Conservation (phyloP, 2,113 vertebrate species). For the Colius striatus region DNA sequence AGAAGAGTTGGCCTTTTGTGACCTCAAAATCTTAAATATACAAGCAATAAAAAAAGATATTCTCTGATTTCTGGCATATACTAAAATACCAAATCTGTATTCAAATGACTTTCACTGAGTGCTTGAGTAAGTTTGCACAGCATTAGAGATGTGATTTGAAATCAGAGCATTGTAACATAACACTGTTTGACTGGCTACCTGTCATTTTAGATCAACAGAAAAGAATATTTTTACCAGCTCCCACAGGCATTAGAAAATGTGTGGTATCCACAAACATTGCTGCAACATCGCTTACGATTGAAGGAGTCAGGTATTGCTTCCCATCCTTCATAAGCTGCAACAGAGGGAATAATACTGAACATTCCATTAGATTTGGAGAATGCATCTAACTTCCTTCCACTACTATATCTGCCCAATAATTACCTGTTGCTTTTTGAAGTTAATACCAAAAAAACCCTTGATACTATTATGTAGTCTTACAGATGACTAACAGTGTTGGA, state of each 20-base stretch:
- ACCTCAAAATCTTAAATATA: background rate
- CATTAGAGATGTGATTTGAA: background rate
- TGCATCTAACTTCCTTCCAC: background rate
- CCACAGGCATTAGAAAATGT: conserved; percentile 90
- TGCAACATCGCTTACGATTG: conserved; percentile 94
- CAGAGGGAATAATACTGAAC: background rate
- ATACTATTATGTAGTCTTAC: background rate
- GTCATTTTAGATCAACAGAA: conserved; percentile 88
- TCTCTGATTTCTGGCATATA: background rate
- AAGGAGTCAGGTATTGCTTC: conserved; percentile 88
- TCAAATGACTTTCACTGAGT: background rate
- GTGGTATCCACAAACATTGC: conserved; percentile 97
- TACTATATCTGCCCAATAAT: background rate
- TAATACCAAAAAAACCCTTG: background rate
- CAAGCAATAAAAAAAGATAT: background rate
- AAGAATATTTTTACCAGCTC: conserved; percentile 93
- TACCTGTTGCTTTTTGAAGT: background rate
- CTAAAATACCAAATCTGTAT: background rate
- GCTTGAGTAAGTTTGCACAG: background rate
- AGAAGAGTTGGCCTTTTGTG: background rate
- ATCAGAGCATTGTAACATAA: background rate
- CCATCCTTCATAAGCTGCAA: background rate
- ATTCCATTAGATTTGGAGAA: background rate
- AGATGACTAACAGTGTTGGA: background rate
- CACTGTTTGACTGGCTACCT: background rate